phyloP scores from a whole-genome alignment of 30 jellyfish, hydroid and myxozoan species.

The Cassiopea xamachana region DNA sequence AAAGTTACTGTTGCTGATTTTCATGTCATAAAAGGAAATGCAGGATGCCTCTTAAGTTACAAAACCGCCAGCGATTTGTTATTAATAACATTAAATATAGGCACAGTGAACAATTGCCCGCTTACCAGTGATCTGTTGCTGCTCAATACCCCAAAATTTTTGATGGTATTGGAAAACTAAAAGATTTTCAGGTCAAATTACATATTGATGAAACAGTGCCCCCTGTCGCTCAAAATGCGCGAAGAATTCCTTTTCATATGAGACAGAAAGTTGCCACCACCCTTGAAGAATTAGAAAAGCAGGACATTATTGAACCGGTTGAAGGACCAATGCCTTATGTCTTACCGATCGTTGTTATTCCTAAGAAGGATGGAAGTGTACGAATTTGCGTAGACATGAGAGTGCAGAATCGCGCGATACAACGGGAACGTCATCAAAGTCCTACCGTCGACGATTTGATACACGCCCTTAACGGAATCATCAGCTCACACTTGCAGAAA shows the following conservation, averaged over 20 bases:
- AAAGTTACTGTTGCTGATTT: slow-evolving; percentile 41
- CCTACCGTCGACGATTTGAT: slow-evolving; percentile 36
- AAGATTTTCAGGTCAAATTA: slow-evolving; percentile 42
- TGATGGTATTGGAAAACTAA: slow-evolving; percentile 42
- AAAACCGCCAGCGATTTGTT: slow-evolving; percentile 42
- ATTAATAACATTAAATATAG: slow-evolving; percentile 29
- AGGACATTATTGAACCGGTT: slow-evolving; percentile 22
- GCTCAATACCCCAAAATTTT: slow-evolving; percentile 40
- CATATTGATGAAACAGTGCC: slow-evolving; percentile 43
- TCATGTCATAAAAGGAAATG: slow-evolving; percentile 39
- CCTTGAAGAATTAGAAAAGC: slow-evolving; percentile 14
- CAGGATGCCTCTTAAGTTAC: slow-evolving; percentile 45
- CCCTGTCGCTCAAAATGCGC: slow-evolving; percentile 54
- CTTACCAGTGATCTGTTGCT: slow-evolving; percentile 42
- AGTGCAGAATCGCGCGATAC: slow-evolving; percentile 34
- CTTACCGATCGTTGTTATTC: neutral
- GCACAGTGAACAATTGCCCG: slow-evolving; percentile 39
- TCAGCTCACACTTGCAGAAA: neutral
- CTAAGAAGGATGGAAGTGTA: no score
- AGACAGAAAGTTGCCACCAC: slow-evolving; percentile 28
- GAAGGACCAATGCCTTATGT: slow-evolving; percentile 32
- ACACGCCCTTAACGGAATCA: slow-evolving; percentile 16
- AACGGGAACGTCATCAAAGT: slow-evolving; percentile 27
- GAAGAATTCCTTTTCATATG: slow-evolving; percentile 44
- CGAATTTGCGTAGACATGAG: neutral